Conservation (phyloP, 2,797 vertebrate species). For the Crax fasciolata region DNA sequence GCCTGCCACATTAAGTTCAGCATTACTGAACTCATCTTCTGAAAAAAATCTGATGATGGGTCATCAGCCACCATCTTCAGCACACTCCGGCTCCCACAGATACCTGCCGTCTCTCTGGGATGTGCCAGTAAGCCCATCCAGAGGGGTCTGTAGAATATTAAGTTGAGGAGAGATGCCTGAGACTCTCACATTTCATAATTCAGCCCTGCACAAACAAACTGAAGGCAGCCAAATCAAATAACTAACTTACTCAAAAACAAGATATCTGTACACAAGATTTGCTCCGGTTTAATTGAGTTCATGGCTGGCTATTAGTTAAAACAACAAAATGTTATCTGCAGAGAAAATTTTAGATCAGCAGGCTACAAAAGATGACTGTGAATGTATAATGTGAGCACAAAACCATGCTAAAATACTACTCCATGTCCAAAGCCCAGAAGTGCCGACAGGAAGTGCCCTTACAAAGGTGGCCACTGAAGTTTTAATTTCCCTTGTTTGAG, state of each 20-base stretch:
- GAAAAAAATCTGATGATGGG: neutral
- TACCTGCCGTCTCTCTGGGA: conserved; percentile 17
- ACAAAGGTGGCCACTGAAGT: neutral
- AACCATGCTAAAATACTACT: neutral
- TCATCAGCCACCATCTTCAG: neutral
- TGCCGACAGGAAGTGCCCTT: neutral
- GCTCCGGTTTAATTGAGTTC: neutral
- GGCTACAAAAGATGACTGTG: neutral
- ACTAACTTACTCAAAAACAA: conserved; percentile 12
- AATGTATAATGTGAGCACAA: neutral
- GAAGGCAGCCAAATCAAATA: conserved; percentile 36
- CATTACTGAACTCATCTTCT: neutral
- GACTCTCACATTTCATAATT: neutral
- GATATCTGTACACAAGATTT: neutral
- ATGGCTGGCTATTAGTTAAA: neutral
- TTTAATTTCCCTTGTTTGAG: neutral
- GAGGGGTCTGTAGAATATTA: neutral
- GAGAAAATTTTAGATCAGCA: neutral
- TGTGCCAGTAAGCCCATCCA: neutral
- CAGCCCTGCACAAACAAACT: neutral
- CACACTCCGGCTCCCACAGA: neutral
- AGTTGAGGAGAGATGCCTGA: neutral
- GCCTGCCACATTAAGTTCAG: neutral
- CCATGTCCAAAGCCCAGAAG: neutral
- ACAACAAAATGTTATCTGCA: neutral